These are phyloP conservation scores for Diogma glabrata DNA, from an alignment of 2,888 invertebrate species.

Conservation along the genomic window DNA sequence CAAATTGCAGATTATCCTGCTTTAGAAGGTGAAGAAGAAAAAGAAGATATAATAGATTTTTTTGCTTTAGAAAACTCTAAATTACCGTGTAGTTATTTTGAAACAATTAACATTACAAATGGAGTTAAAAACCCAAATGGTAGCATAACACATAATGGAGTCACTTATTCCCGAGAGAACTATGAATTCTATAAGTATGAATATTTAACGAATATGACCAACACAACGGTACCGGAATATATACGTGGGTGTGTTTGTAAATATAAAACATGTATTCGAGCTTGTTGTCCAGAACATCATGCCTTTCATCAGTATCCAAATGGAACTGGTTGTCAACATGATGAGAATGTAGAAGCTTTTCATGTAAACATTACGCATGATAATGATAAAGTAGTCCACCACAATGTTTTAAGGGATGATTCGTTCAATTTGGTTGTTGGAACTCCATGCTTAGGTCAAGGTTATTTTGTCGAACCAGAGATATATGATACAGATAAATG, in stretches of 20 bases:
- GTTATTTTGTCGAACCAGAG: conserved; percentile 15
- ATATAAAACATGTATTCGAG: conserved; percentile 31
- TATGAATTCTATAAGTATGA: conserved; percentile 28
- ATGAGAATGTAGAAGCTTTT: neutral
- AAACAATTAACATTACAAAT: conserved; percentile 31
- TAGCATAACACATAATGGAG: conserved; percentile 28
- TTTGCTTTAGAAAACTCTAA: neutral
- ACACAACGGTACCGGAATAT: conserved; percentile 25
- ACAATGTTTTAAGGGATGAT: conserved; percentile 9
- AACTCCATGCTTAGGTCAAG: conserved; percentile 19
- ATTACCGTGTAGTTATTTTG: conserved; percentile 25
- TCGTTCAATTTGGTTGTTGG: conserved; percentile 17
- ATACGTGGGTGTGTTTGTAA: conserved; percentile 33
- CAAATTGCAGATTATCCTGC: neutral
- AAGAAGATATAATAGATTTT: neutral
- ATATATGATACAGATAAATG: conserved; percentile 8
- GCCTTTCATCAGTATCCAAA: neutral
- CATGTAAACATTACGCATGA: neutral
- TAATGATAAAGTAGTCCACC: neutral
- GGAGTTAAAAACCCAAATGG: conserved; percentile 26
- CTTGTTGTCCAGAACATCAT: conserved; percentile 28
- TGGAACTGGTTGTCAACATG: neutral
- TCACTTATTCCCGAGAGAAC: conserved; percentile 27
- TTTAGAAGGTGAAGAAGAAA: too few species aligned
- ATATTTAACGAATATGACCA: conserved; percentile 25